Conservation (phyloP, 2,797 vertebrate species). For the Euphonia xanthogaster region DNA sequence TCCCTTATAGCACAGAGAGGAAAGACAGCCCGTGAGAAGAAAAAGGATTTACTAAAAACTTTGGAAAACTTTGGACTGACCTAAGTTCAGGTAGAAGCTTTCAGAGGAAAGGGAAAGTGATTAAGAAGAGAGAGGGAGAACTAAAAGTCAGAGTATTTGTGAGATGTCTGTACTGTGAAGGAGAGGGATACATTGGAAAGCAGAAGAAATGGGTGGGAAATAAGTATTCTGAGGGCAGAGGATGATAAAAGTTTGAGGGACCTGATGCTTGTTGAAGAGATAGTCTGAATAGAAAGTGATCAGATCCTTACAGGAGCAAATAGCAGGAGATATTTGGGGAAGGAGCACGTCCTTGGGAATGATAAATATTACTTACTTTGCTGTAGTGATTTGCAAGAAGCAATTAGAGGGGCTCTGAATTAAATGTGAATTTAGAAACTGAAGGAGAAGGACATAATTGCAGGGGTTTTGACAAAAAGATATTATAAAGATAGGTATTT, state of each 20-base stretch:
- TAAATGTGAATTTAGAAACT: not conserved
- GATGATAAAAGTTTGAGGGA: not conserved
- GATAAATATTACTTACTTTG: not conserved
- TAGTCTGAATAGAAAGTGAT: not conserved
- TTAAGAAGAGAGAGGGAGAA: not conserved
- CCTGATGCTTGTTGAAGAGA: not conserved
- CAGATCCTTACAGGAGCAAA: not conserved
- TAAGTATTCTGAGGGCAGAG: not conserved
- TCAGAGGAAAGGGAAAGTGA: not conserved
- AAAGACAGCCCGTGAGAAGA: not conserved
- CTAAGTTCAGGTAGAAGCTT: not conserved
- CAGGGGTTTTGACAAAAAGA: not conserved
- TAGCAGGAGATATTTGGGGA: not conserved
- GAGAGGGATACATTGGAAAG: not conserved
- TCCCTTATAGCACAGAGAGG: not conserved
- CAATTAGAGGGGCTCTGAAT: not conserved
- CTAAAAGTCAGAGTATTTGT: not conserved
- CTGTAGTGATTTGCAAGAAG: not conserved
- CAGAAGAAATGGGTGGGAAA: not conserved
- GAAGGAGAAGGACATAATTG: not conserved
- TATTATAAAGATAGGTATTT: not conserved
- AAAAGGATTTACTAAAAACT: not conserved
- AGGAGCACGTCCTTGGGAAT: not conserved
- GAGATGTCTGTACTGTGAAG: not conserved
- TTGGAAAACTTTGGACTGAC: not conserved